Conservation (phyloP, 2,888 invertebrate genomes). For the Carpatolechia fugitivella region DNA sequence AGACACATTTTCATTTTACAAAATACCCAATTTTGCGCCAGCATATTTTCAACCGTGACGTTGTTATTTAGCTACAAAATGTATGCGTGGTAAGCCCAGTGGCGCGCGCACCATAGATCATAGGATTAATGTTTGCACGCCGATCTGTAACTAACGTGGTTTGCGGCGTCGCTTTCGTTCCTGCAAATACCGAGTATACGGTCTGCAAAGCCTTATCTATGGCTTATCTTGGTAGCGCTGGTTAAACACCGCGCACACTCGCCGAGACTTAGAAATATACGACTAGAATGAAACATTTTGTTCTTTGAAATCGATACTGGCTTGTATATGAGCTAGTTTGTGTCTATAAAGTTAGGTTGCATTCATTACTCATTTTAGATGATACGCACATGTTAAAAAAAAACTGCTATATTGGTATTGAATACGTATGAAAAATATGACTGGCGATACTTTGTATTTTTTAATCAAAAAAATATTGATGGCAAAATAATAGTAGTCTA, state of each 20-base stretch:
- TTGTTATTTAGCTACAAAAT: slow-evolving; percentile 27
- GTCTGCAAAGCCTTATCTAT: slow-evolving; percentile 17
- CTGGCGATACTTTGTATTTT: no score
- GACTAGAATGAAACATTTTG: neutral
- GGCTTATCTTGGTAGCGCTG: slow-evolving; percentile 7
- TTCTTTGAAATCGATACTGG: no score
- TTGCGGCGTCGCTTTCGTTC: slow-evolving; percentile 15
- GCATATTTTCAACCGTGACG: slow-evolving; percentile 16
- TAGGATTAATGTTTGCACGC: slow-evolving; percentile 35
- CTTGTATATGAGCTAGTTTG: no score
- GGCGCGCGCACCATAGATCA: slow-evolving; percentile 31
- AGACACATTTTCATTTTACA: no score
- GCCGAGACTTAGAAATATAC: slow-evolving; percentile 4
- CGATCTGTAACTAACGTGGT: slow-evolving; percentile 32
- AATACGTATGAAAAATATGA: no score
- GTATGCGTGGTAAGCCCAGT: slow-evolving; percentile 25
- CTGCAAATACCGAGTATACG: slow-evolving; percentile 27
- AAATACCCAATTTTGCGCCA: no score
- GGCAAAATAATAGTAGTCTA: no score
- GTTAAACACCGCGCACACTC: neutral
- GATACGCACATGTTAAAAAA: no score
- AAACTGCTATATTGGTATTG: no score
- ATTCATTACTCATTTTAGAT: no score
- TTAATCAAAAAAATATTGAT: no score
- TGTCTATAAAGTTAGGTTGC: neutral